Conservation (phyloP, 2,888 invertebrate genomes). For the Chrysotoxum bicinctum region DNA sequence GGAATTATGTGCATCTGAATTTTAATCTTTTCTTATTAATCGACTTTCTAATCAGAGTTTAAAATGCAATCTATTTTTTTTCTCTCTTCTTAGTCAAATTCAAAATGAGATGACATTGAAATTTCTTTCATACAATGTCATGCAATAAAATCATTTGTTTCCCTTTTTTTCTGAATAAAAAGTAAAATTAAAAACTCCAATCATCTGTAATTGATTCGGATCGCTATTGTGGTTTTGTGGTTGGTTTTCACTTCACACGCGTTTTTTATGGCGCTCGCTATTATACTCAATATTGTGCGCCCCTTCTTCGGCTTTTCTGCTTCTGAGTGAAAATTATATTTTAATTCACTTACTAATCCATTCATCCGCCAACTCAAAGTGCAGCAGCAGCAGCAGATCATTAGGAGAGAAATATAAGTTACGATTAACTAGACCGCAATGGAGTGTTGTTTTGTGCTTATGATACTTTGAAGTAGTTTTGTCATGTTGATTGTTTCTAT, state of each 20-base stretch:
- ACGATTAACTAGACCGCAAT: slow-evolving; percentile 69
- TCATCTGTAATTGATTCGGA: slow-evolving; percentile 38
- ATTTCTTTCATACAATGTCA: neutral
- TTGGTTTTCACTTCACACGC: slow-evolving; percentile 58
- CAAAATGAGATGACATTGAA: slow-evolving; percentile 8
- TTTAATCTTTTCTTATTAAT: neutral
- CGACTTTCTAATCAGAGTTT: slow-evolving; percentile 59
- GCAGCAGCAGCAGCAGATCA: slow-evolving; percentile 30
- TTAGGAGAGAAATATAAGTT: slow-evolving; percentile 46
- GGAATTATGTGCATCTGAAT: slow-evolving; percentile 17
- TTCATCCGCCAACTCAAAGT: slow-evolving; percentile 49
- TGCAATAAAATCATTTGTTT: neutral
- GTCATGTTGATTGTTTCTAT: slow-evolving; percentile 18
- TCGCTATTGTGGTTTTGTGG: slow-evolving; percentile 29
- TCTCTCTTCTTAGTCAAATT: neutral
- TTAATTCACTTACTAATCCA: slow-evolving; percentile 68
- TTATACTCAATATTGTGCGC: neutral
- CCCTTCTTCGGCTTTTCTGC: neutral
- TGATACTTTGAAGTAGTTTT: slow-evolving; percentile 40
- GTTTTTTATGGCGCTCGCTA: slow-evolving; percentile 23
- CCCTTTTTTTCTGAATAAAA: slow-evolving; percentile 22
- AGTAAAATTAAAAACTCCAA: slow-evolving; percentile 58
- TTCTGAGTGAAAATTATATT: slow-evolving; percentile 35
- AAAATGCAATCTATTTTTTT: neutral
- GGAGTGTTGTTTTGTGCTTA: slow-evolving; percentile 35